Conservation (phyloP, 1,140 invertebrate species). For the Diorhabda carinulata region DNA sequence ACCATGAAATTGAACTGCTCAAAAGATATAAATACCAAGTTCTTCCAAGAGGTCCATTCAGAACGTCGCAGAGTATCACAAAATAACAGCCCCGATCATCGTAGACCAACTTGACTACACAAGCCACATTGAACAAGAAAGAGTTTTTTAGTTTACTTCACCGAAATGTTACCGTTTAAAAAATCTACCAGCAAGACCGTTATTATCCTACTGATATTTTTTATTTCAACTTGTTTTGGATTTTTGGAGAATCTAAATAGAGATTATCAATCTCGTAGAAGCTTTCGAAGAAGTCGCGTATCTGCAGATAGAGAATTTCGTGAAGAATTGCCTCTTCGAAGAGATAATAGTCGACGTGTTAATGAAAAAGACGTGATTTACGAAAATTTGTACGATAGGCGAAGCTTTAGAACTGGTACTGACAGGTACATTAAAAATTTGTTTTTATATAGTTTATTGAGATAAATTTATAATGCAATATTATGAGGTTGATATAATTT, state of each 20-base stretch:
- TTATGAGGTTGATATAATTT: no score
- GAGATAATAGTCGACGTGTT: not conserved
- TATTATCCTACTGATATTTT: slow-evolving; percentile 14
- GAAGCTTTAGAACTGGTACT: slow-evolving; percentile 18
- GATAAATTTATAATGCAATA: no score
- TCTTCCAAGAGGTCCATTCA: not conserved
- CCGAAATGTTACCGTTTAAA: slow-evolving; percentile 16
- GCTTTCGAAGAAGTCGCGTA: not conserved
- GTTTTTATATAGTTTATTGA: no score
- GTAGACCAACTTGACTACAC: slow-evolving; percentile 15
- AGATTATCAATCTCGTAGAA: not conserved
- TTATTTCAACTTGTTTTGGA: slow-evolving; percentile 8
- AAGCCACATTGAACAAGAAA: slow-evolving; percentile 12
- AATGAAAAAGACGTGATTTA: slow-evolving; percentile 13
- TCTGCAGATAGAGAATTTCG: not conserved
- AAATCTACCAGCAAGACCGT: slow-evolving; percentile 17
- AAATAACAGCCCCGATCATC: slow-evolving; percentile 4
- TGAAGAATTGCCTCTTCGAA: not conserved
- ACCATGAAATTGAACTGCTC: slow-evolving; percentile 9
- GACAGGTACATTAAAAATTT: not conserved
- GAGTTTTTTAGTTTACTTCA: slow-evolving; percentile 7
- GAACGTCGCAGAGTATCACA: slow-evolving; percentile 5
- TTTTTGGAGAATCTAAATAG: not conserved
- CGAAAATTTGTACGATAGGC: slow-evolving; percentile 16
- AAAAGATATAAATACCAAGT: slow-evolving; percentile 14